phyloP scores from a whole-genome alignment of 2,888 invertebrate genomes.

The Trachelus tabidus region DNA sequence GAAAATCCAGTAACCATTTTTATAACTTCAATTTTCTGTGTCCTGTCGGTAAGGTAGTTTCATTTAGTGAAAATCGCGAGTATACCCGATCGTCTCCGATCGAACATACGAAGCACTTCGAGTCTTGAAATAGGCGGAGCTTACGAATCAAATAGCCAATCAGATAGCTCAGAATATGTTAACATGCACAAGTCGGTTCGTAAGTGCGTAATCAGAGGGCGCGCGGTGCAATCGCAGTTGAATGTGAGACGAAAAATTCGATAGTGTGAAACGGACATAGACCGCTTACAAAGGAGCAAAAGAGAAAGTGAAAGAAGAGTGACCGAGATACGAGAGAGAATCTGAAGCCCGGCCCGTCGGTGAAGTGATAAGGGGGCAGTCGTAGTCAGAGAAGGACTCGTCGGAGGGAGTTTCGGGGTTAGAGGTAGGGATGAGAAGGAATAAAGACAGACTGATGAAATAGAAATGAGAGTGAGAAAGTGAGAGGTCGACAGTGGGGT shows the following conservation, averaged over 20 bases:
- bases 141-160: not conserved
- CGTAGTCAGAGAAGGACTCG: not conserved
- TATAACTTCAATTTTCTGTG: not conserved
- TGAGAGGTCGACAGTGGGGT: not conserved
- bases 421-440: not conserved
- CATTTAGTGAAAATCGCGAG: not conserved
- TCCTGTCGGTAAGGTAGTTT: not conserved
- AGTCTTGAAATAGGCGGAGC: not conserved
- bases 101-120: not conserved
- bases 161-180: not conserved
- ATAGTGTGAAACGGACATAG: not conserved
- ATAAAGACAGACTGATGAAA: not conserved
- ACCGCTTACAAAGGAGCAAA: not conserved
- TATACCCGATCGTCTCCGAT: not conserved
- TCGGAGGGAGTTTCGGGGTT: not conserved
- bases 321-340: not conserved
- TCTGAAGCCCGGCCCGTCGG: not conserved
- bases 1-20: not conserved
- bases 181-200: not conserved
- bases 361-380: not conserved
- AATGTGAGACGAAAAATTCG: not conserved
- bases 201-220: not conserved
- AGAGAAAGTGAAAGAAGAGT: conserved; percentile 11
- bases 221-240: not conserved
- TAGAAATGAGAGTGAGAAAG: not conserved